Conservation (phyloP, 2,888 invertebrate genomes). For the Lacanobia oleracea region DNA sequence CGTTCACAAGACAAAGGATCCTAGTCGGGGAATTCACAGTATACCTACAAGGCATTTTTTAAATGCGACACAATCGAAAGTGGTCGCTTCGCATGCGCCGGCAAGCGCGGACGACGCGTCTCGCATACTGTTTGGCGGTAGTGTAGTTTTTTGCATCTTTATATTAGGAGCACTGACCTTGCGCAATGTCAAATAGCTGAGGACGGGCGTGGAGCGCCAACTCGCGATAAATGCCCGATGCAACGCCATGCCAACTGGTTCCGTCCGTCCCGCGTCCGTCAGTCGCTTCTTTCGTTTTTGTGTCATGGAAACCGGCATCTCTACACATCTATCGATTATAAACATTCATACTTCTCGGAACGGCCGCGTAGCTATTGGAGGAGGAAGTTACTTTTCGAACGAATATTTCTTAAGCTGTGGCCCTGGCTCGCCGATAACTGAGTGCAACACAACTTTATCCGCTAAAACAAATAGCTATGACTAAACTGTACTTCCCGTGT, state of each 20-base stretch:
- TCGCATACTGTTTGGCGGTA: conserved; percentile 75
- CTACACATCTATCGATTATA: conserved; percentile 65
- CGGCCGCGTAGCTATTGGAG: conserved; percentile 14
- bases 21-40: conserved; percentile 68
- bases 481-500: conserved; percentile 65
- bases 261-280: conserved; percentile 64
- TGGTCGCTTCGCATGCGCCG: conserved; percentile 83
- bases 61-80: conserved; percentile 85
- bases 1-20: conserved; percentile 74
- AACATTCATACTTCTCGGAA: conserved; percentile 54
- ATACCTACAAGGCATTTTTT: conserved; percentile 72
- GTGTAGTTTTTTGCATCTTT: conserved; percentile 86
- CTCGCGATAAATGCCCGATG: conserved; percentile 76
- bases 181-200: conserved; percentile 90
- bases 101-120: conserved; percentile 74
- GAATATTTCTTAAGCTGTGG: conserved; percentile 6
- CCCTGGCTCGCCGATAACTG: conserved; percentile 11
- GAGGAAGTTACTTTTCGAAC: conserved; percentile 56
- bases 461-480: conserved; percentile 62
- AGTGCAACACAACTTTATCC: conserved; percentile 45
- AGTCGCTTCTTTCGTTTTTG: conserved; percentile 76
- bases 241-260: conserved; percentile 80
- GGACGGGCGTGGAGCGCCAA: conserved; percentile 77
- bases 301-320: conserved; percentile 76
- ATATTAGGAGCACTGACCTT: conserved; percentile 90